Evolutionary conservation across 2,888 invertebrate genomes (phyloP).

Genomic region (Polia nebulosa): DNA sequence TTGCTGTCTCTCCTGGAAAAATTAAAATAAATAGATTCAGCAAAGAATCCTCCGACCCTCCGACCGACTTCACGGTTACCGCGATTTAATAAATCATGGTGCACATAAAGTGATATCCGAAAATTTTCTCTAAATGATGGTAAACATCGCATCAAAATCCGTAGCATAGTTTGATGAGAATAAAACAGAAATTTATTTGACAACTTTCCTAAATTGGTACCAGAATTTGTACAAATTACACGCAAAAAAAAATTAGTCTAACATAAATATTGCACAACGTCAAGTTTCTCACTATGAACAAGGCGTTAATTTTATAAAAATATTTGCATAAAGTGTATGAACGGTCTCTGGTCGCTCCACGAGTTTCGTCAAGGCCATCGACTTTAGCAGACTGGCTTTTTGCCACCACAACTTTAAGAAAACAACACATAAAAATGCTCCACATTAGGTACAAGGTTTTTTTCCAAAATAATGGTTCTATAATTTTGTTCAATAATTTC

Average conservation of each 20-base stretch:
- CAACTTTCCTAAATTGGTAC: no score
- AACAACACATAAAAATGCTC: slow-evolving; percentile 9
- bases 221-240: not conserved
- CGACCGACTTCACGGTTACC: no score
- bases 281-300: not conserved
- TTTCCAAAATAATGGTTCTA: no score
- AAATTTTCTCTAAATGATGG: no score
- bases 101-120: no score
- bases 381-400: slow-evolving; percentile 10
- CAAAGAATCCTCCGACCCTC: no score
- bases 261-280: not conserved
- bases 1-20: slow-evolving; percentile 71
- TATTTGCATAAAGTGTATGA: not conserved
- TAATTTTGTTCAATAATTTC: no score
- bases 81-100: no score
- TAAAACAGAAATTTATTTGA: no score
- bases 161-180: no score
- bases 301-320: not conserved
- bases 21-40: not conserved
- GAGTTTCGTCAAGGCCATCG: slow-evolving; percentile 20
- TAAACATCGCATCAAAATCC: no score
- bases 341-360: not conserved
- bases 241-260: no score
- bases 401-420: not conserved
- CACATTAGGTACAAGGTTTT: not conserved